A percentile compares a stretch with the other conserved stretches of the same genome.
Evolutionary conservation across 2,888 invertebrate species (phyloP).

Genomic region (Pterostichus madidus): DNA sequence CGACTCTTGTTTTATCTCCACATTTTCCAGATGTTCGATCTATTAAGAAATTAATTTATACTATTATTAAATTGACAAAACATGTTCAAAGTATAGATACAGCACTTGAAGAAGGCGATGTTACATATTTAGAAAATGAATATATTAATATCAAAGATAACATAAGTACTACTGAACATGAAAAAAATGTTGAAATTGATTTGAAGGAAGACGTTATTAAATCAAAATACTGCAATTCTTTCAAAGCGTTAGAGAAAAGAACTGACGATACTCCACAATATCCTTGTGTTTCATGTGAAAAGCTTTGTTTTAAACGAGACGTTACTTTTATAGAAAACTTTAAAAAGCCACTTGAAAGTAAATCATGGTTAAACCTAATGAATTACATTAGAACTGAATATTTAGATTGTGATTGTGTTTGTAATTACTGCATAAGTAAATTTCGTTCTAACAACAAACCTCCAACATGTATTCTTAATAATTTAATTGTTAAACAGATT

Average conservation of each 20-base stretch:
- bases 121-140: neutral
- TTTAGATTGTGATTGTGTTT: neutral
- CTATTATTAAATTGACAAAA: conserved; percentile 14
- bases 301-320: conserved; percentile 68
- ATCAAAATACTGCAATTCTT: conserved; percentile 66
- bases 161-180: no score
- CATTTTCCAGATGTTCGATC: conserved; percentile 68
- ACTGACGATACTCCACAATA: conserved; percentile 67
- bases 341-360: conserved; percentile 62
- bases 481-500: conserved; percentile 67
- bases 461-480: conserved; percentile 70
- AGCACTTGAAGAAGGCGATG: no score
- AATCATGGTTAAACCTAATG: conserved; percentile 65
- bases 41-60: conserved; percentile 65
- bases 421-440: conserved; percentile 67
- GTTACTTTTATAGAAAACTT: conserved; percentile 61
- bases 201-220: conserved; percentile 68
- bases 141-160: no score
- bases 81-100: neutral
- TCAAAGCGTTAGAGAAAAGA: conserved; percentile 67
- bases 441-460: conserved; percentile 69
- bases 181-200: no score
- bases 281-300: conserved; percentile 69
- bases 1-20: conserved; percentile 67
- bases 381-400: neutral